Percentiles rank a stretch among this genome's conserved stretches.
phyloP scores from a whole-genome alignment of 2,888 invertebrate genomes.

The Gari tellinella region DNA sequence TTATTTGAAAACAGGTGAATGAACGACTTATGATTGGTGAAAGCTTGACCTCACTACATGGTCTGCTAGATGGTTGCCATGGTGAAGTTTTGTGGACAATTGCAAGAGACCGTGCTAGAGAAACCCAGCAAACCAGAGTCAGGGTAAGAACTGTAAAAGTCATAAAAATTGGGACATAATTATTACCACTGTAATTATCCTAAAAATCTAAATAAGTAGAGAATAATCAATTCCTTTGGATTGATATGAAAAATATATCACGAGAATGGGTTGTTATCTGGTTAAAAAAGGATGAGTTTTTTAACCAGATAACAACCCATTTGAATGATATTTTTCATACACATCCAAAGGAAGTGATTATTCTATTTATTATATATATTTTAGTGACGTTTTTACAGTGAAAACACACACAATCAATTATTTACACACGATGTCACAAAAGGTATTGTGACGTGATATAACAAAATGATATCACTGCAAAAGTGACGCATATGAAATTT shows the following conservation, averaged over 20 bases:
- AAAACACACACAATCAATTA: too few relatives aligned
- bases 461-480: background rate
- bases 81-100: constrained; percentile 64
- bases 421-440: background rate
- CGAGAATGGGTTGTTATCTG: too few relatives aligned
- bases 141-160: constrained; percentile 7
- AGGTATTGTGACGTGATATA: background rate
- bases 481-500: background rate
- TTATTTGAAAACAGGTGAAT: constrained; percentile 60
- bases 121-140: constrained; percentile 12
- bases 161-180: background rate
- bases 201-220: too few relatives aligned
- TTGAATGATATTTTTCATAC: background rate
- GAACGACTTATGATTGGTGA: constrained; percentile 61
- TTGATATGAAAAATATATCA: too few relatives aligned
- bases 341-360: too few relatives aligned
- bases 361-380: too few relatives aligned
- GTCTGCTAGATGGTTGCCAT: constrained; percentile 46
- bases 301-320: too few relatives aligned
- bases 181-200: too few relatives aligned
- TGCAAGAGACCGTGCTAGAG: constrained; percentile 57
- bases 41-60: constrained; percentile 41
- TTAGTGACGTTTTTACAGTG: too few relatives aligned
- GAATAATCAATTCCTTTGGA: too few relatives aligned
- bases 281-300: too few relatives aligned